Evolutionary conservation across 2,888 invertebrate species (phyloP), one percentile per base, ranked within the genome.

Genomic region (Macrophya annulata): DNA sequence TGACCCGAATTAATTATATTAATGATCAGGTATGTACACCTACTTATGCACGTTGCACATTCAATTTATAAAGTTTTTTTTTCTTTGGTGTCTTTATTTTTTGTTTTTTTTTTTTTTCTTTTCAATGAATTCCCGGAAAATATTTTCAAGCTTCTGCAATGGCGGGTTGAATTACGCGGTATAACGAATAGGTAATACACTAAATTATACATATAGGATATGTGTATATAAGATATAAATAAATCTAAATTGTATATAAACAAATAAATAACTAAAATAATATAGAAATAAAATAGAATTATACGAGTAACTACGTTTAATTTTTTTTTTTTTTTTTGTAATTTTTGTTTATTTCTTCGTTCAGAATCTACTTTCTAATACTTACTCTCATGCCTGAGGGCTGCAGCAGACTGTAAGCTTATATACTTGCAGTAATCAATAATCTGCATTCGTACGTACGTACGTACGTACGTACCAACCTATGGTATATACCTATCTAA

Each of bases 341-440:
- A n/a, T n/a, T n/a, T 55, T 55, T n/a, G 17, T 9, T 9, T 45
- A 6, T 25, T 31, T 31, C 31, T 31, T 31, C 31, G 21, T 48
- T 76, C 17, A 45, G 51, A 76, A 76, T 76, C 40, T 21, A 45
- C 76, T 25, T 51, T 76, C 48, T 76, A 76, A 76, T 45, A 76
- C 9, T 72, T 45, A 76, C 9, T 72, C 74, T 3, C 31, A 5
- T 37, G 55, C 51, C 77, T 68, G 37, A 37, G 25, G 55, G 37
- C 31, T 15, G n/a, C 37, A 55, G n/a, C 37, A 55, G n/a, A 15
- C 51, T 40, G 37, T 37, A 37, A 77, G 31, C 77, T 31, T 55
- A 17, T 37, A 5, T 4, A 77, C 77, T 37, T 17, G 37, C 55
- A 37, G 77, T 77, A 77, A 77, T 77, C 77, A 31, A 77, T 77